phyloP scores from a whole-genome alignment of 2,888 invertebrate species.

The Agrochola litura region DNA sequence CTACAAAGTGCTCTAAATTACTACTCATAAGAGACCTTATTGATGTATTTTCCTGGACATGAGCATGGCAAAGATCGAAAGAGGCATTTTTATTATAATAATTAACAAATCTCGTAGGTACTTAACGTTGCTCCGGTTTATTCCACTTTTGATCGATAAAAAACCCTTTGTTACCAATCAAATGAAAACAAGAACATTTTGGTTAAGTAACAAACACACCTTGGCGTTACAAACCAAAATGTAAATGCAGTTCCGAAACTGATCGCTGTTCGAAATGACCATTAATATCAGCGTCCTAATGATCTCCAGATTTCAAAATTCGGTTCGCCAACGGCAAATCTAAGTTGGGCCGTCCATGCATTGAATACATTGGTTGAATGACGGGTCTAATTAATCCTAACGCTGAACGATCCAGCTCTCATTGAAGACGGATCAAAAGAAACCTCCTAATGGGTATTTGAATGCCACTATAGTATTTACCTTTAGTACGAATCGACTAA shows the following conservation, averaged over 20 bases:
- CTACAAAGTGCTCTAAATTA: too few species aligned
- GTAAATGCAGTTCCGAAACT: slow-evolving; percentile 46
- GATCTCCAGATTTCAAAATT: slow-evolving; percentile 59
- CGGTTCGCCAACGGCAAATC: slow-evolving; percentile 59
- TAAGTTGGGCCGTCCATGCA: slow-evolving; percentile 71
- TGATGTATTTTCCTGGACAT: neutral
- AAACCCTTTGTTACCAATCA: slow-evolving; percentile 63
- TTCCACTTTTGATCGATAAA: slow-evolving; percentile 47
- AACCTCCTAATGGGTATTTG: slow-evolving; percentile 88
- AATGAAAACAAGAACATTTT: slow-evolving; percentile 68
- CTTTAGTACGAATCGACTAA: slow-evolving; percentile 69
- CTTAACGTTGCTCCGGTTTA: slow-evolving; percentile 27
- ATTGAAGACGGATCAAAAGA: slow-evolving; percentile 86
- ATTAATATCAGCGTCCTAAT: slow-evolving; percentile 63
- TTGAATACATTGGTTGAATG: slow-evolving; percentile 83
- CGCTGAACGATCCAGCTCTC: slow-evolving; percentile 79
- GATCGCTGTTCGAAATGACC: slow-evolving; percentile 52
- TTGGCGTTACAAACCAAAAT: slow-evolving; percentile 52
- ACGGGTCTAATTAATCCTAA: slow-evolving; percentile 84
- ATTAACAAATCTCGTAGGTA: slow-evolving; percentile 2
- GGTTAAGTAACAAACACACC: slow-evolving; percentile 64
- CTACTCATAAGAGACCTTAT: neutral
- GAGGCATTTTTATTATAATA: neutral
- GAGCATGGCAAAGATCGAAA: neutral
- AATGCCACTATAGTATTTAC: slow-evolving; percentile 82